phyloP scores from a whole-genome alignment of 1,140 invertebrate genomes.

The Triops longicaudatus region DNA sequence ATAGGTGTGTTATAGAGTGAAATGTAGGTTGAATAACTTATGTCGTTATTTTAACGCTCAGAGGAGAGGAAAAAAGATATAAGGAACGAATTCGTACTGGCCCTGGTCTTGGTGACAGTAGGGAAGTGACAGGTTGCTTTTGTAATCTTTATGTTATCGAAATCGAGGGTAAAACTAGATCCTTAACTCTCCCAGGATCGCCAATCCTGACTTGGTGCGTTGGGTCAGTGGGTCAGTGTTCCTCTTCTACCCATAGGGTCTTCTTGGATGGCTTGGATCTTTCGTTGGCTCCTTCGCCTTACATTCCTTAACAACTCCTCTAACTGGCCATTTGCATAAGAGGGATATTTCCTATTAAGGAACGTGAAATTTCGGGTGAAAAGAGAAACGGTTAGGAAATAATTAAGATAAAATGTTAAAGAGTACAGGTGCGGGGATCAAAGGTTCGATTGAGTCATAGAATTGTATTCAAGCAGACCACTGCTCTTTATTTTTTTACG shows the following conservation, averaged over 20 bases:
- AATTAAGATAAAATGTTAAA: neutral
- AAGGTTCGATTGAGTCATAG: neutral
- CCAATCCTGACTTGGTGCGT: neutral
- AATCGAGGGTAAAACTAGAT: neutral
- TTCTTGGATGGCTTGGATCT: neutral
- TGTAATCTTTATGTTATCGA: neutral
- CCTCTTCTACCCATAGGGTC: slow-evolving; percentile 14
- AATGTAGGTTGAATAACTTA: too few species aligned
- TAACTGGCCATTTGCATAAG: neutral
- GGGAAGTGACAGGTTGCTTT: neutral
- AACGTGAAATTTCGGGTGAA: neutral
- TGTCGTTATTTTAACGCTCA: too few species aligned
- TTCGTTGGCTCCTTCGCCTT: neutral
- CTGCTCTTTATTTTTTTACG: too few species aligned
- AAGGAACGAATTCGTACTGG: too few species aligned
- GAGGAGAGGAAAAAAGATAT: too few species aligned
- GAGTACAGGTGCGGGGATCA: neutral
- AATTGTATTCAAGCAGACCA: neutral
- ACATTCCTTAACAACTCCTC: neutral
- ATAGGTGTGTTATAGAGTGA: too few species aligned
- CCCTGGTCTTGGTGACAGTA: neutral
- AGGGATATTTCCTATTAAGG: neutral
- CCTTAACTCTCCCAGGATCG: neutral
- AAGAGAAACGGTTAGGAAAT: neutral
- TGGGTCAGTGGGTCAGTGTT: slow-evolving; percentile 10